Percentiles rank a stretch among this genome's conserved stretches.
Evolutionary conservation across 2,113 vertebrate species (phyloP).

Genomic region (Rhinogobius similis): DNA sequence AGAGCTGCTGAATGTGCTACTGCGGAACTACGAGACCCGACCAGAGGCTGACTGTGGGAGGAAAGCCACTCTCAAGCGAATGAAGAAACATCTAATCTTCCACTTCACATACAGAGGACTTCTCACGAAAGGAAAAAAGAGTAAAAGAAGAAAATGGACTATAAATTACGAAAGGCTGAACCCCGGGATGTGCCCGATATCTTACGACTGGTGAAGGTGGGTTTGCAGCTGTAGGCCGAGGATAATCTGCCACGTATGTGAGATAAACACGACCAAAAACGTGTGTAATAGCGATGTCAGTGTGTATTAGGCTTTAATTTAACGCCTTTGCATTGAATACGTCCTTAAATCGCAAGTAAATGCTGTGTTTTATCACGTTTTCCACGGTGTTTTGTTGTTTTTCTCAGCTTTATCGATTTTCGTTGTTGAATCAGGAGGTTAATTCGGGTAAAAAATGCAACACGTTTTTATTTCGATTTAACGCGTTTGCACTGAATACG

Average conservation of each 20-base stretch:
- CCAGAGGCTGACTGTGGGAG: slow-evolving; percentile 86
- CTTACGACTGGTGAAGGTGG: slow-evolving; percentile 93
- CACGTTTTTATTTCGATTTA: too few species aligned
- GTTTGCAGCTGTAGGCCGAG: neutral
- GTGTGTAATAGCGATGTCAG: too few species aligned
- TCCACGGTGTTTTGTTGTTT: too few species aligned
- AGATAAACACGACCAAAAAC: neutral
- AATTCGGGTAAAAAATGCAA: too few species aligned
- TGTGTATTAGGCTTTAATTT: too few species aligned
- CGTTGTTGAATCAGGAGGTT: too few species aligned
- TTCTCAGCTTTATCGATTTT: too few species aligned
- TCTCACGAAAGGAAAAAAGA: slow-evolving; percentile 91
- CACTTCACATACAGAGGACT: slow-evolving; percentile 95
- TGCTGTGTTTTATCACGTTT: too few species aligned
- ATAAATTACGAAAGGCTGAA: slow-evolving; percentile 86
- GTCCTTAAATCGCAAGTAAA: too few species aligned
- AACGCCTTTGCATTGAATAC: too few species aligned
- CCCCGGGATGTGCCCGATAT: slow-evolving; percentile 88
- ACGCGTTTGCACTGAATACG: too few species aligned
- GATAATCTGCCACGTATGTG: neutral
- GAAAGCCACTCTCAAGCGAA: slow-evolving; percentile 88
- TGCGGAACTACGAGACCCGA: slow-evolving; percentile 77
- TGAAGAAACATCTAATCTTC: slow-evolving; percentile 94
- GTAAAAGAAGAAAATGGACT: slow-evolving; percentile 96
- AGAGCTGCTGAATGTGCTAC: slow-evolving; percentile 62